Evolutionary conservation across 2,797 vertebrate species (phyloP).

Genomic region (Gallinago solitaria): DNA sequence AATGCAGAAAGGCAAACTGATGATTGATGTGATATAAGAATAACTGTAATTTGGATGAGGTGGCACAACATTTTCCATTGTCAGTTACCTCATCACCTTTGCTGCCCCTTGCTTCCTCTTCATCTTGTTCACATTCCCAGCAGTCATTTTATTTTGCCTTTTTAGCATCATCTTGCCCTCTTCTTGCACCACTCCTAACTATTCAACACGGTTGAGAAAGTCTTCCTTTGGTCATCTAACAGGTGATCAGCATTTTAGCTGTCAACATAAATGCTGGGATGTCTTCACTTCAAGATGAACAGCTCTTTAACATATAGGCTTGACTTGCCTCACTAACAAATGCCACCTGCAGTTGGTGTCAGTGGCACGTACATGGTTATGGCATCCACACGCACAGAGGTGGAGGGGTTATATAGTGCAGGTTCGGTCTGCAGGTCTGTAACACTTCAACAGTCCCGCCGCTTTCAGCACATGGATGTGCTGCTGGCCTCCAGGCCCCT

Average conservation of each 20-base stretch:
- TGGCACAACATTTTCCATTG: neutral
- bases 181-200: neutral
- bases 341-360: neutral
- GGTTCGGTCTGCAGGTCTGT: neutral
- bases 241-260: neutral
- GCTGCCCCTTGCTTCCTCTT: neutral
- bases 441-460: neutral
- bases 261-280: accelerated
- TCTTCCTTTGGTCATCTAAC: neutral
- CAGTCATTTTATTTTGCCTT: neutral
- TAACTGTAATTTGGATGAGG: neutral
- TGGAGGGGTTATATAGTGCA: neutral
- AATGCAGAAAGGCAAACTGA: neutral
- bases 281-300: neutral
- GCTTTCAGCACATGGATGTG: neutral
- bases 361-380: accelerated
- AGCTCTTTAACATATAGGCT: neutral
- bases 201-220: neutral
- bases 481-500: neutral
- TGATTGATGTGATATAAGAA: neutral
- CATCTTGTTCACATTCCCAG: neutral
- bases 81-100: neutral
- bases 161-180: neutral
- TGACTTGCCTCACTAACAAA: neutral
- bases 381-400: accelerated